Percentiles rank a stretch among this genome's conserved stretches.
Evolutionary conservation across 2,113 vertebrate species (phyloP).

Genomic region (Mastomys natalensis): DNA sequence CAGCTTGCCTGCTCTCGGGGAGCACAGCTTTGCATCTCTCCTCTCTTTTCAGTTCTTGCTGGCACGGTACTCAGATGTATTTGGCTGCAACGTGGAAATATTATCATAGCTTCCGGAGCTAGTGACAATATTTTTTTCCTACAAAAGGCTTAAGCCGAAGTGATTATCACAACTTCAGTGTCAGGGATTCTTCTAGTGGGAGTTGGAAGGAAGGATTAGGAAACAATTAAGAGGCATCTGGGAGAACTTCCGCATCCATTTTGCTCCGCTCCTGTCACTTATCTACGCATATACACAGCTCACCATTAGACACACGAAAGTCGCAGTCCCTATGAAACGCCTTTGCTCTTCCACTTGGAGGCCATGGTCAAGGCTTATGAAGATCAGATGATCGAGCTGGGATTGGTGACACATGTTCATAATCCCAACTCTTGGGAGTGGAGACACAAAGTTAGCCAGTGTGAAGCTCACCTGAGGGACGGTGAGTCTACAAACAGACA

Average conservation of each 20-base stretch:
- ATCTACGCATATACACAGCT: no score
- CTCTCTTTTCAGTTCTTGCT: neutral
- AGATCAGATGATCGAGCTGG: neutral
- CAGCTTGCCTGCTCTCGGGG: neutral
- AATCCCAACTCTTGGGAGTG: neutral
- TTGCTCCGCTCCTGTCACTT: neutral
- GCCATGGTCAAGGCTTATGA: neutral
- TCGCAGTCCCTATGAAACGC: rapidly evolving
- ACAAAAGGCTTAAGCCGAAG: neutral
- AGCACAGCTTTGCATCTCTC: rapidly evolving
- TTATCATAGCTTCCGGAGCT: slow-evolving; percentile 3
- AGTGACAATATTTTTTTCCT: slow-evolving; percentile 7
- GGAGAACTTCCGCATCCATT: neutral
- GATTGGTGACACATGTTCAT: no score
- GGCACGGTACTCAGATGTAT: neutral
- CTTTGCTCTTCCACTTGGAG: neutral
- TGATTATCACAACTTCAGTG: neutral
- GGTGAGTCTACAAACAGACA: neutral
- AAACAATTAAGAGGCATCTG: neutral
- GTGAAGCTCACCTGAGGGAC: no score
- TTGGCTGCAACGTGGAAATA: slow-evolving; percentile 52
- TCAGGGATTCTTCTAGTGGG: neutral
- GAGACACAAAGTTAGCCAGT: neutral
- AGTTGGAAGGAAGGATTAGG: neutral
- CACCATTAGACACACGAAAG: neutral